These are phyloP conservation scores for Heliconius cydno DNA, from an alignment of 2,888 invertebrate genomes.

Conservation along the genomic window DNA sequence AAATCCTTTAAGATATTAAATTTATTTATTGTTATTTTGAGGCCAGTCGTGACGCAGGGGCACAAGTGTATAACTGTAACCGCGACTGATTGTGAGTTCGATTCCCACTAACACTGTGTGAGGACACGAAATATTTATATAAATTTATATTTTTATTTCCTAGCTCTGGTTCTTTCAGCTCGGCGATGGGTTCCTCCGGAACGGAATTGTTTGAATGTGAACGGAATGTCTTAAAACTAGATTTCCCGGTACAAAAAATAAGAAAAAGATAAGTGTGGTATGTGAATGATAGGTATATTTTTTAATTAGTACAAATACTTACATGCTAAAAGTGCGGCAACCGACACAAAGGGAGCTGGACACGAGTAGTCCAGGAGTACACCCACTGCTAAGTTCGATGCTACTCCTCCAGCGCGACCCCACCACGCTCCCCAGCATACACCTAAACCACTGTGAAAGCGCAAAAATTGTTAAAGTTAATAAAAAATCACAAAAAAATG, in stretches of 20 bases:
- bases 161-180: no score
- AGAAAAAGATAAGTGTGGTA: background rate
- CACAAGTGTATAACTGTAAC: no score
- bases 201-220: background rate
- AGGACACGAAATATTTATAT: no score
- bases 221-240: background rate
- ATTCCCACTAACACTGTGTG: no score
- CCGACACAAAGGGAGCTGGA: slow-evolving; percentile 85
- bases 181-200: no score
- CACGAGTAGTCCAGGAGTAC: slow-evolving; percentile 85
- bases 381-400: slow-evolving; percentile 86
- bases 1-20: no score
- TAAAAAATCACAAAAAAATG: no score
- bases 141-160: background rate
- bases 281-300: no score
- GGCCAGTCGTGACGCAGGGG: no score
- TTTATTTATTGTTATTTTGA: no score
- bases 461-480: no score
- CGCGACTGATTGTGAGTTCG: no score
- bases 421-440: slow-evolving; percentile 86
- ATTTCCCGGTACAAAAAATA: background rate
- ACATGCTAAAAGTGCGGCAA: slow-evolving; percentile 83
- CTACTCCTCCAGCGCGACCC: slow-evolving; percentile 86
- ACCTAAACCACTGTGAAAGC: slow-evolving; percentile 85
- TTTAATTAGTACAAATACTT: slow-evolving; percentile 52